Base-by-base conservation (phyloP, 2,113 vertebrate genomes). In the Globicephala melas region DNA sequence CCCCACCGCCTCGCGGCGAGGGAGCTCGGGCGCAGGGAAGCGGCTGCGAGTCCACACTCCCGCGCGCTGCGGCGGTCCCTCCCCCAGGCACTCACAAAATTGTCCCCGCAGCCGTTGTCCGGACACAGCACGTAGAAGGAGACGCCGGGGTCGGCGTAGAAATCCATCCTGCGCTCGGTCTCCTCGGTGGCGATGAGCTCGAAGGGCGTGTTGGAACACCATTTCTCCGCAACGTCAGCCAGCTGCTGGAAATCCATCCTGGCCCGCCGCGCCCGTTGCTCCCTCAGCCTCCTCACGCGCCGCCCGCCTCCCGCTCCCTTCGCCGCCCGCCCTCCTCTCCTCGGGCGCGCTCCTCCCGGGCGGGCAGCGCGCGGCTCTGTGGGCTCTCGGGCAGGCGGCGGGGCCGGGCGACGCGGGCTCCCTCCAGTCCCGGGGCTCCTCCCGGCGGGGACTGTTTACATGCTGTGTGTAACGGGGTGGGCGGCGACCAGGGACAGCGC, bases 91-190 rank as follows among this genome's bases (percentile, higher is more conserved):
- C 99, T 99, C 98, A 99, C 99, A 98, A 99, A 99, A 98, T 98
- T 99, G 98, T 99, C 99, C 97, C 99, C 99, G 98, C 99, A 99
- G 97, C 99, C 99, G 97, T 98, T 98, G 98, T 99, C 99, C 47
- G 99, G 99, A 94, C 99, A 99, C 73, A 99, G 99, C 92, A 99
- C 99, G 97, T 99, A 99, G 98, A 99, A 99, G 86, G 99, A 99
- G 91, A 99, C 99, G 89, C 99, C 99, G 83, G 99, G 99, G 92
- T 99, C 99, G 91, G 99, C 99, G 98, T 99, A 99, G 98, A 99
- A 99, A 99, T 99, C 99, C 98, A 99, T 99, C 97, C 99, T 99
- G 96, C 99, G 98, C 98, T 99, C 99, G 82, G 99, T 99, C 98
- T 99, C 99, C 98, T 99, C 99, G 89, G 99, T 99, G 95, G 99